Evolutionary conservation across 2,797 vertebrate species (phyloP).

Genomic region (Myiothlypis coronata): DNA sequence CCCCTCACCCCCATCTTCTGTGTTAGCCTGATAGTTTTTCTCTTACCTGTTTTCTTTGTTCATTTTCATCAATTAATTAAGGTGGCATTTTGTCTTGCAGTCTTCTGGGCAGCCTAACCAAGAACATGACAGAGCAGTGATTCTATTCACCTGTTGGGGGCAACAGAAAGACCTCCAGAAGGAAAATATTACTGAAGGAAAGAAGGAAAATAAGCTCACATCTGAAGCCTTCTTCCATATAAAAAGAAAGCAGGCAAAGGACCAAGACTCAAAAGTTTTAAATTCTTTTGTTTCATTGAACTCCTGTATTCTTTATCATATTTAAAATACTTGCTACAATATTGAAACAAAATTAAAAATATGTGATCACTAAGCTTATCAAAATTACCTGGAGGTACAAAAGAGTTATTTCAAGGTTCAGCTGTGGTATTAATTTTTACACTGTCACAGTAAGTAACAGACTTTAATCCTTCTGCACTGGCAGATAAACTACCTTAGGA

Average conservation of each 20-base stretch:
- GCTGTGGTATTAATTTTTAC: not conserved
- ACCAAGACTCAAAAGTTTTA: not conserved
- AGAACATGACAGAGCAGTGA: not conserved
- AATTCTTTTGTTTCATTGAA: not conserved
- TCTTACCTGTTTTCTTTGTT: not conserved
- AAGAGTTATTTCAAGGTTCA: not conserved
- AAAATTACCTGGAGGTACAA: not conserved
- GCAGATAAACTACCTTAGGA: not conserved
- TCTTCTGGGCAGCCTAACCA: not conserved
- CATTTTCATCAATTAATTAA: not conserved
- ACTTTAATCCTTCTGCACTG: not conserved
- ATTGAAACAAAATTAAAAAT: not conserved
- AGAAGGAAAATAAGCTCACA: not conserved
- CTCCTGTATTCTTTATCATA: not conserved
- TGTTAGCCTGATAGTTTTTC: not conserved
- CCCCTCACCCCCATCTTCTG: not conserved
- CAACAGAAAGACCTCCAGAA: not conserved
- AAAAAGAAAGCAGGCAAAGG: not conserved
- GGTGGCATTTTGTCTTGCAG: not conserved
- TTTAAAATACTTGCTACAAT: not conserved
- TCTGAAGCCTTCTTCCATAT: not conserved
- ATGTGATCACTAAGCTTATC: not conserved
- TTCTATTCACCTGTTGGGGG: not conserved
- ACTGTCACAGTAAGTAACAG: not conserved
- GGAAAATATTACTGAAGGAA: not conserved